phyloP scores from a whole-genome alignment of 1,140 invertebrate genomes.

The Anoplolepis gracilipes region DNA sequence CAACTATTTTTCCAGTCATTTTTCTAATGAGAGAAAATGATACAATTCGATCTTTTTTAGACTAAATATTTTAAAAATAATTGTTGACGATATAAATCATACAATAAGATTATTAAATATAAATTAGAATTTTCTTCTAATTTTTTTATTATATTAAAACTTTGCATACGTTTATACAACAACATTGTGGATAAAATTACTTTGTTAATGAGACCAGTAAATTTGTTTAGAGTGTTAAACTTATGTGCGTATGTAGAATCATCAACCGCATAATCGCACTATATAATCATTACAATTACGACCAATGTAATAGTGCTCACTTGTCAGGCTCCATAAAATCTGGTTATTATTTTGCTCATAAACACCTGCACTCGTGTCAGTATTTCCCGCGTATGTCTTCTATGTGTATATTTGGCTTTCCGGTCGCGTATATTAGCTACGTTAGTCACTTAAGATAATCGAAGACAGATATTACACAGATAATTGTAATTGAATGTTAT shows the following conservation, averaged over 20 bases:
- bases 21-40: not conserved
- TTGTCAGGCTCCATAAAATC: constrained; percentile 80
- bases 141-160: not conserved
- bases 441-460: constrained; percentile 30
- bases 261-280: constrained; percentile 70
- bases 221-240: not conserved
- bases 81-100: not conserved
- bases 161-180: not conserved
- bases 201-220: not conserved
- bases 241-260: constrained; percentile 11
- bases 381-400: constrained; percentile 42
- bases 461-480: not conserved
- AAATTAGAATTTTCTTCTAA: not conserved
- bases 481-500: not conserved
- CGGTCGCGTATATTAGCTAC: constrained; percentile 46
- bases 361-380: constrained; percentile 72
- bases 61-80: constrained; percentile 4
- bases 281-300: constrained; percentile 79
- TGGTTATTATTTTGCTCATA: constrained; percentile 78
- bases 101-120: too few species aligned
- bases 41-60: not conserved
- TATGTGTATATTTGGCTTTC: constrained; percentile 55
- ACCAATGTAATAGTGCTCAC: constrained; percentile 74
- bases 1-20: too few species aligned
- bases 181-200: constrained; percentile 14